phyloP scores from a whole-genome alignment of 2,113 vertebrate genomes.

The Cyanoderma ruficeps region DNA sequence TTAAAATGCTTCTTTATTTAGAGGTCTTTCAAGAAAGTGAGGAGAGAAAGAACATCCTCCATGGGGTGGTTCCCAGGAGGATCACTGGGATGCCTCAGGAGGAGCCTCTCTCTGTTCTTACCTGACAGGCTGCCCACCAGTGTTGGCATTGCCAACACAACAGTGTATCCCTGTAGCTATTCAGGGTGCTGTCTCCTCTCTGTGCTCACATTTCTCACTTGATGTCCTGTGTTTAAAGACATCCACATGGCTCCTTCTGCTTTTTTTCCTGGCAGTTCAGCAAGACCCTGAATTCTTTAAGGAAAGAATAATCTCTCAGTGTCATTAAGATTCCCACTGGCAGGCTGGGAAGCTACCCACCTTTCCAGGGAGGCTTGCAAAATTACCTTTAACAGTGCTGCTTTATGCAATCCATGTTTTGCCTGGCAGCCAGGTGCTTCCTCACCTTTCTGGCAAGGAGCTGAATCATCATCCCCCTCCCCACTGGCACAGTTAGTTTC shows the following conservation, averaged over 20 bases:
- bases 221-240: neutral
- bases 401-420: neutral
- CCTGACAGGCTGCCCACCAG: neutral
- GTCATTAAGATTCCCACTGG: neutral
- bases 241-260: neutral
- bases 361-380: neutral
- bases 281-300: neutral
- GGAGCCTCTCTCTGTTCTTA: neutral
- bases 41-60: neutral
- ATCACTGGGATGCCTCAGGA: fast-evolving
- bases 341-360: neutral
- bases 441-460: neutral
- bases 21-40: neutral
- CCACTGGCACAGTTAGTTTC: neutral
- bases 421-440: neutral
- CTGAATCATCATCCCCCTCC: neutral
- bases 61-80: neutral
- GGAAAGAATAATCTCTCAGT: neutral
- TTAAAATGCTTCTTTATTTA: neutral
- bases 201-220: neutral
- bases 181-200: neutral
- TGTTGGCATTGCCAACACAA: neutral
- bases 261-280: neutral
- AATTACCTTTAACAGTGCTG: neutral
- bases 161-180: neutral